Base-by-base conservation (phyloP, 2,888 invertebrate species). In the Gastrophysa polygoni region DNA sequence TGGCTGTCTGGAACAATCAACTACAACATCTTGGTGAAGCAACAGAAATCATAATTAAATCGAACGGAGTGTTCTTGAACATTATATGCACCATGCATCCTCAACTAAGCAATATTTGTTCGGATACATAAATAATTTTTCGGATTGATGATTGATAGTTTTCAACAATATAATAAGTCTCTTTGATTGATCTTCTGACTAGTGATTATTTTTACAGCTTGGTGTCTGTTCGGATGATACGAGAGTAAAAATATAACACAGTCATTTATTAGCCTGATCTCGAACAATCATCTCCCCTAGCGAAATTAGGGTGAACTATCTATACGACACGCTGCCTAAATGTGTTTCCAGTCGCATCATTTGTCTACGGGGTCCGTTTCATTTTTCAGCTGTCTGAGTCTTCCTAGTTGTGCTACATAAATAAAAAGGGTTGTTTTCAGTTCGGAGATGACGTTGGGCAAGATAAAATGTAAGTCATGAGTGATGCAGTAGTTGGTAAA, bases 361-460 rank as follows among this genome's bases (percentile, higher is more conserved):
- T 77, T 76, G 76, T 77, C 74, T 76, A 52, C 32, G 47, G 21
- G 68, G 70, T 58, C 63, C 58, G 64, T 58, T 67, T 71, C 72
- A 76, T 76, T 72, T 76, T 72, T 76, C 76, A 76, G 66, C 75
- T 75, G 75, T 73, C 75, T 46, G 21, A 32, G 38, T 52, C 28
- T n/a, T 57, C 67, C 3, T 52, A 64, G 72, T 73, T 71, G 70
- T 67, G 65, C 67, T 68, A 65, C 65, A 61, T 56, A 61, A 51
- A 63, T 57, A 61, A 67, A 70, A 76, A 76, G 74, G 68, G 68
- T 68, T 66, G 66, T 52, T 59, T 47, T 46, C 71, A 72, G 60
- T 74, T 72, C 59, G 64, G 68, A 71, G 72, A 70, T 75, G 73
- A 75, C 75, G 73, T 67, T 24, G 46, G 57, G 52, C 10, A 24